phyloP scores from a whole-genome alignment of 2,797 vertebrate genomes.

The Myotis daubentonii region DNA sequence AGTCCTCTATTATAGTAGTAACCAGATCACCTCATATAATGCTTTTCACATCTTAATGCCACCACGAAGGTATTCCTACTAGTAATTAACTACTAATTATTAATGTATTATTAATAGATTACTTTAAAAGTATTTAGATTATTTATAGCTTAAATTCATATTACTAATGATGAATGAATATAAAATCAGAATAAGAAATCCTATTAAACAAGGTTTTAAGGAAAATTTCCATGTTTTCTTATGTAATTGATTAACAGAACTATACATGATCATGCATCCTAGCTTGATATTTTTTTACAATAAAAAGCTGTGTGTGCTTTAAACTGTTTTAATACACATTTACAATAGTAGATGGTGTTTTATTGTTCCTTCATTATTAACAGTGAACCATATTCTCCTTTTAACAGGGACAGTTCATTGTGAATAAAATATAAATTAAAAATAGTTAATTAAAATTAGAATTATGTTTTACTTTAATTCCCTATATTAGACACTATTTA shows the following conservation, averaged over 20 bases:
- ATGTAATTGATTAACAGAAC: constrained; percentile 19
- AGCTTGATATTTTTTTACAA: neutral
- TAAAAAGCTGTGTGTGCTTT: neutral
- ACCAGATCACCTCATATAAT: neutral
- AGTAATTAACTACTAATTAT: neutral
- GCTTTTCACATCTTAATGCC: neutral
- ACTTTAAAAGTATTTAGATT: neutral
- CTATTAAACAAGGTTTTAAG: constrained; percentile 27
- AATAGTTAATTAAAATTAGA: constrained; percentile 11
- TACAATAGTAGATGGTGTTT: neutral
- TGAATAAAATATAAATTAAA: neutral
- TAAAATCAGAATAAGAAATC: neutral
- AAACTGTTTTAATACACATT: neutral
- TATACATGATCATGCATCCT: neutral
- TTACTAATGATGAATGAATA: neutral
- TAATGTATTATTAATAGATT: neutral
- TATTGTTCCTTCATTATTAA: neutral
- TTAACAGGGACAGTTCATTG: neutral
- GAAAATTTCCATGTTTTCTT: constrained; percentile 11
- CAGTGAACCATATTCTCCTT: neutral
- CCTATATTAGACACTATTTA: neutral
- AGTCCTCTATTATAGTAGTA: neutral
- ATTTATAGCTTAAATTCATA: neutral
- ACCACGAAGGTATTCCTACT: neutral
- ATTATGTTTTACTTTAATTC: constrained; percentile 40